Evolutionary conservation across 2,888 invertebrate genomes (phyloP).

Genomic region (Erynnis tages): DNA sequence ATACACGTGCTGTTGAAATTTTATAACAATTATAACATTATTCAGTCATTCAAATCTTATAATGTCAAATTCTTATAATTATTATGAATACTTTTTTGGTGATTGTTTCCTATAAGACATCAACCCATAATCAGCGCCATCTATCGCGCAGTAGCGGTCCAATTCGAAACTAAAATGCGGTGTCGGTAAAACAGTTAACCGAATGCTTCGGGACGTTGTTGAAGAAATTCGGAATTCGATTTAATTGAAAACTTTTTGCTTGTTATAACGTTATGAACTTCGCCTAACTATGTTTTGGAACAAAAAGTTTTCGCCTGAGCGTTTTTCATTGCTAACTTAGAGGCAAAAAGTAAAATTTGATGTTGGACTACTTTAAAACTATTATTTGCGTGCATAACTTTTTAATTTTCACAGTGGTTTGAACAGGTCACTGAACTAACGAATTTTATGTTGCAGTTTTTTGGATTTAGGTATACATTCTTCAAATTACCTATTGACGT

Average conservation of each 20-base stretch:
- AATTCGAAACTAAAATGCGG: conserved; percentile 2
- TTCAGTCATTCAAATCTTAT: too few species aligned
- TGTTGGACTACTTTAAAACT: conserved; percentile 6
- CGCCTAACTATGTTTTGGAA: conserved; percentile 27
- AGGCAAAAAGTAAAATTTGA: conserved; percentile 1
- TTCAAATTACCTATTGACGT: too few species aligned
- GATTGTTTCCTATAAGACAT: background rate
- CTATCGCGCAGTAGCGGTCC: conserved; percentile 51
- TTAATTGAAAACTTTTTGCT: conserved; percentile 32
- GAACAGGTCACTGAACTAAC: too few species aligned
- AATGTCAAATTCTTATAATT: background rate
- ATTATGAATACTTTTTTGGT: background rate
- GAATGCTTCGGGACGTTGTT: conserved; percentile 43
- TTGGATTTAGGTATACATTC: too few species aligned
- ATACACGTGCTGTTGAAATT: too few species aligned
- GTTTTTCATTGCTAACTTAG: conserved; percentile 20
- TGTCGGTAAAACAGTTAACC: conserved; percentile 59
- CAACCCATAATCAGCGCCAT: conserved; percentile 43
- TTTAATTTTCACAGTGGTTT: too few species aligned
- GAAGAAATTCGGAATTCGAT: conserved; percentile 21
- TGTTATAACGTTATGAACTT: conserved; percentile 33
- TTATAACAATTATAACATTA: too few species aligned
- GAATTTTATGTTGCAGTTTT: too few species aligned
- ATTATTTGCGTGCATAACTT: background rate
- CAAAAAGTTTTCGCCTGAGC: conserved; percentile 27